Percentiles rank a stretch among this genome's conserved stretches.
Conservation (phyloP, 2,797 vertebrate species). For the Novumbra hubbsi region DNA sequence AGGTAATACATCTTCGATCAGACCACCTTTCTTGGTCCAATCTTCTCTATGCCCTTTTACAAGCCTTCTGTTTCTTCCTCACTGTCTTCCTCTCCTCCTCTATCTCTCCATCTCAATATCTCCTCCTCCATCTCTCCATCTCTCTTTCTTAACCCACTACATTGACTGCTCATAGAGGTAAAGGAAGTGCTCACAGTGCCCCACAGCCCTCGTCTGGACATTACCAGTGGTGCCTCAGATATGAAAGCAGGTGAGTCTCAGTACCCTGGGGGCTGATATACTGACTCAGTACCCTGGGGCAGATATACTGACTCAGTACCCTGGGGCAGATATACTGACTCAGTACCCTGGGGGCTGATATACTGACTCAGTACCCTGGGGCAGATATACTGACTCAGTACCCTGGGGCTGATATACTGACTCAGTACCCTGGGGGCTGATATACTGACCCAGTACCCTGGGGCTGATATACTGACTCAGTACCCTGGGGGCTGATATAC, state of each 20-base stretch:
- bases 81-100: slow-evolving; percentile 23
- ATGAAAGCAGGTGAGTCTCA: slow-evolving; percentile 59
- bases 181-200: slow-evolving; percentile 53
- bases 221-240: slow-evolving; percentile 55
- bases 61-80: slow-evolving; percentile 19
- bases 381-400: too few species aligned
- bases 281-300: too few species aligned
- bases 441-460: too few species aligned
- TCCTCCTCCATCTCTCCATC: slow-evolving; percentile 17
- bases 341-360: too few species aligned
- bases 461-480: too few species aligned
- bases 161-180: slow-evolving; percentile 35
- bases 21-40: neutral
- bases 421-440: too few species aligned
- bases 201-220: slow-evolving; percentile 60
- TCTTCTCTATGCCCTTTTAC: slow-evolving; percentile 17
- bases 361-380: too few species aligned
- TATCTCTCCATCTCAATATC: neutral
- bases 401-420: too few species aligned
- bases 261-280: slow-evolving; percentile 21
- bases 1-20: slow-evolving; percentile 31
- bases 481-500: too few species aligned
- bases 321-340: too few species aligned
- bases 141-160: slow-evolving; percentile 50
- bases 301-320: too few species aligned